Evolutionary conservation across 1,140 invertebrate species (phyloP).

Genomic region (Orchestia grillus): DNA sequence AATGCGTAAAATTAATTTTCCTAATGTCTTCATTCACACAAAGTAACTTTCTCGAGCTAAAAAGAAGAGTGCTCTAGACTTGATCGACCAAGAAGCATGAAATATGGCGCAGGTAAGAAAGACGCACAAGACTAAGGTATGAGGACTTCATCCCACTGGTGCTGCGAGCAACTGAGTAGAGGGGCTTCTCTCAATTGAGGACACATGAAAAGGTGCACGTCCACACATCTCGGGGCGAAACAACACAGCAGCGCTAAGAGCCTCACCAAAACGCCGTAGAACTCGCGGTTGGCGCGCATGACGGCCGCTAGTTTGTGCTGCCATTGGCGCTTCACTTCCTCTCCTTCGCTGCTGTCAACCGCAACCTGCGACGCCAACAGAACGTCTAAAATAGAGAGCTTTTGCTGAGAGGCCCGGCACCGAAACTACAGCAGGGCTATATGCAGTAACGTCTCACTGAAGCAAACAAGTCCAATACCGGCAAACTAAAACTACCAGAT

Average conservation of each 20-base stretch:
- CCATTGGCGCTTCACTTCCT: background rate
- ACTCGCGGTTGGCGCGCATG: constrained; percentile 34
- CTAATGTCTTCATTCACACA: background rate
- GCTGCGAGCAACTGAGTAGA: background rate
- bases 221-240: background rate
- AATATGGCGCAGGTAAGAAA: background rate
- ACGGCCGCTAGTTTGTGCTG: background rate
- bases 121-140: background rate
- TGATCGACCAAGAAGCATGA: background rate
- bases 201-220: background rate
- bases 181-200: background rate
- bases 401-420: background rate
- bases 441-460: background rate
- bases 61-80: background rate
- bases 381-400: background rate
- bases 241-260: background rate
- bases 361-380: background rate
- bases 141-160: background rate
- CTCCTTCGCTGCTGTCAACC: constrained; percentile 5
- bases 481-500: no score
- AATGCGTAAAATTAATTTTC: background rate
- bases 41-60: background rate
- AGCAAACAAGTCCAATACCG: background rate
- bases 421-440: background rate
- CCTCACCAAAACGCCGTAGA: constrained; percentile 31